Evolutionary conservation across 2,113 vertebrate species (phyloP), one percentile per base, ranked within the genome.

Genomic region (Castor canadensis): DNA sequence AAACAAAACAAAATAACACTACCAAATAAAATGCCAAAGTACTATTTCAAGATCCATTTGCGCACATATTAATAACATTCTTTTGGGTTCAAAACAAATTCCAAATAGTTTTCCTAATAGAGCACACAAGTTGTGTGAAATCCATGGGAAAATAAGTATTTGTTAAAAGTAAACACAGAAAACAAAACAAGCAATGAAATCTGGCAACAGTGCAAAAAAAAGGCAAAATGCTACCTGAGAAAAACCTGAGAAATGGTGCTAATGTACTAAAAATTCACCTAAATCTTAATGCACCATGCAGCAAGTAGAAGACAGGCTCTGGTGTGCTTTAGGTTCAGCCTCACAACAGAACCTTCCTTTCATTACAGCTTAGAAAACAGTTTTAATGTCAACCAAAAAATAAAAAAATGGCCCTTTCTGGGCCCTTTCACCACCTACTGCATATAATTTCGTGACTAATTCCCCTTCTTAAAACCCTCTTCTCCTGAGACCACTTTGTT

Each of bases 101-200:
- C 28, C 45, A 91, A 92, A 90, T 43, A 56, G 94, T 75, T 91
- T 92, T 95, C 64, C 24, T 86, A 35, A 87, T 7, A 91, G 32
- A 71, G 45, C 32, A 77, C 58, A 30, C 72, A 92, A 67, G n/a
- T 6, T 95, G 15, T 76, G 54, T 79, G 38, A 94, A 96, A 80
- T 81, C 60, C 30, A 75, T 3, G 3, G 24, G n/a, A 84, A 95
- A 89, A 87, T 12, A 91, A 93, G 16, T 6, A 88, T 93, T 89
- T 69, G 38, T 73, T 93, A 38, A 92, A 96, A 89, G 56, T 83
- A 94, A 94, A 84, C 19, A 28, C 49, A 87, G 35, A 87, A 95
- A 81, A 96, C n/a, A 66, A 79, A 72, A 75, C 40, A 79, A 72
- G 69, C 40, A 77, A 81, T 32, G 12, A 91, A 83, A 91, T 64